Percentiles rank a stretch among this genome's conserved stretches.
Evolutionary conservation across 2,888 invertebrate genomes (phyloP).

Genomic region (Gandaritis pyraliata): DNA sequence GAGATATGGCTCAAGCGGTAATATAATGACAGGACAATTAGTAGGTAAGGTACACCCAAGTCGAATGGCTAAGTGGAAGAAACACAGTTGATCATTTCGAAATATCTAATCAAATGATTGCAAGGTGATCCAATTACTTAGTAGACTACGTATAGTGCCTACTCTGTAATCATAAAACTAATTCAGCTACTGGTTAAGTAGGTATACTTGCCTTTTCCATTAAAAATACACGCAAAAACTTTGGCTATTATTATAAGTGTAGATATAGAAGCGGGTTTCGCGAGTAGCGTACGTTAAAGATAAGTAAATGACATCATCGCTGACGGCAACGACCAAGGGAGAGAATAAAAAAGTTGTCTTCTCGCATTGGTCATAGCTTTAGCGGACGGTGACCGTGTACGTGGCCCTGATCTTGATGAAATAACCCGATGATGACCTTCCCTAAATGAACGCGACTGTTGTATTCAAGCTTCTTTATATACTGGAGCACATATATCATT

Average conservation of each 20-base stretch:
- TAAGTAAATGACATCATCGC: slow-evolving; percentile 72
- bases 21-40: slow-evolving; percentile 49
- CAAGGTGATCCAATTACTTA: slow-evolving; percentile 22
- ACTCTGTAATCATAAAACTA: slow-evolving; percentile 23
- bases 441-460: slow-evolving; percentile 14
- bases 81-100: slow-evolving; percentile 23
- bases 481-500: neutral
- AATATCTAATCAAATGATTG: slow-evolving; percentile 21
- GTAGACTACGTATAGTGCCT: slow-evolving; percentile 9
- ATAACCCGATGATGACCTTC: slow-evolving; percentile 53
- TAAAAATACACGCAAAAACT: slow-evolving; percentile 32
- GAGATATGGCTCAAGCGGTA: slow-evolving; percentile 18
- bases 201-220: slow-evolving; percentile 13
- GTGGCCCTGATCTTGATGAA: slow-evolving; percentile 78
- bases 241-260: slow-evolving; percentile 52
- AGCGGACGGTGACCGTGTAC: slow-evolving; percentile 65
- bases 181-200: slow-evolving; percentile 30
- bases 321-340: slow-evolving; percentile 60
- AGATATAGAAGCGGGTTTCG: slow-evolving; percentile 46
- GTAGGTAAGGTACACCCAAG: slow-evolving; percentile 50
- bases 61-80: slow-evolving; percentile 29
- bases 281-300: slow-evolving; percentile 49
- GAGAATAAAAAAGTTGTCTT: slow-evolving; percentile 58
- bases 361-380: slow-evolving; percentile 53
- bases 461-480: slow-evolving; percentile 1